These are phyloP conservation scores for Oedothorax gibbosus DNA, from an alignment of 1,140 invertebrate species.

Conservation along the genomic window DNA sequence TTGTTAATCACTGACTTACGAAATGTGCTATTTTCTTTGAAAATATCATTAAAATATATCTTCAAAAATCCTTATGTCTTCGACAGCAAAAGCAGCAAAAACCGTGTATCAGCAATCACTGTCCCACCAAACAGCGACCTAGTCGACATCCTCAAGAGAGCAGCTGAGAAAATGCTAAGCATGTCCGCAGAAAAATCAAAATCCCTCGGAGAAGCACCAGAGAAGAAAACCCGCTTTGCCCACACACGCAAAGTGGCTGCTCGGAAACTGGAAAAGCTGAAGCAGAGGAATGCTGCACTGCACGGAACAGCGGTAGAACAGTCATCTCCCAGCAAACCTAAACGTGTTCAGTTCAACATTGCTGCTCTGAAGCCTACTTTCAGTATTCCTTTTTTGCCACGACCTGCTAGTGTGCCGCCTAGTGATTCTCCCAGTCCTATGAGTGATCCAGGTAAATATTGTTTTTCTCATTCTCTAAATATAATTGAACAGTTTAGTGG, in stretches of 20 bases:
- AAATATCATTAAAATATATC: too few species aligned
- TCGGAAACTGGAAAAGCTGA: slow-evolving; percentile 38
- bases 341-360: slow-evolving; percentile 48
- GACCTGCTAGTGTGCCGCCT: not conserved
- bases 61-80: too few species aligned
- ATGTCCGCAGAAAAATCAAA: slow-evolving; percentile 25
- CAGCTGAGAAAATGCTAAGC: slow-evolving; percentile 58
- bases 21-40: too few species aligned
- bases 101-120: not conserved
- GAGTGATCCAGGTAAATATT: too few species aligned
- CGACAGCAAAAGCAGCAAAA: not conserved
- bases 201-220: not conserved
- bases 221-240: slow-evolving; percentile 57
- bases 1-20: too few species aligned
- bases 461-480: too few species aligned
- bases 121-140: slow-evolving; percentile 25
- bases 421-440: not conserved
- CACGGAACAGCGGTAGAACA: not conserved
- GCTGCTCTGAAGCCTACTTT: slow-evolving; percentile 35
- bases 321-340: slow-evolving; percentile 5
- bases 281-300: slow-evolving; percentile 34
- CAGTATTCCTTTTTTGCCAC: slow-evolving; percentile 35
- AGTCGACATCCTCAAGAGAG: slow-evolving; percentile 50
- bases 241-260: slow-evolving; percentile 57
- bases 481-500: too few species aligned